Conservation (phyloP, 2,888 invertebrate species). For the Aphelenchoides bicaudatus region DNA sequence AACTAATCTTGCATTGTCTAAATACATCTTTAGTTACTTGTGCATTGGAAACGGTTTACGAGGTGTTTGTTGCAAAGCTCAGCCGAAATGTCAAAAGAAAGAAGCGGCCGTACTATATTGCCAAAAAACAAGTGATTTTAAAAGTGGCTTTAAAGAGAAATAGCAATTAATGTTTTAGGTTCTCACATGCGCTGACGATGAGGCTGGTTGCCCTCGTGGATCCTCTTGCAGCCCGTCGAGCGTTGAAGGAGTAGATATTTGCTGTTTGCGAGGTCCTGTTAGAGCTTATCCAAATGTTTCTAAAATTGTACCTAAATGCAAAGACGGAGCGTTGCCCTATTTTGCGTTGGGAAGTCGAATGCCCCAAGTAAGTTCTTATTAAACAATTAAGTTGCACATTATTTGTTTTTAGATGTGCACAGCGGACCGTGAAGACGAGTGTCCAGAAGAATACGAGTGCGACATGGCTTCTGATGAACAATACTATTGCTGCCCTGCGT, state of each 20-base stretch:
- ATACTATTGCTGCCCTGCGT: slow-evolving; percentile 38
- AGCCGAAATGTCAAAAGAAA: slow-evolving; percentile 35
- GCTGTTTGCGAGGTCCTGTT: slow-evolving; percentile 27
- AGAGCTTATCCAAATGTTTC: slow-evolving; percentile 29
- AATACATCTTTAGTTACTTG: no score
- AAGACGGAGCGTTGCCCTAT: slow-evolving; percentile 35
- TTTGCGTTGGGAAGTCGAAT: slow-evolving; percentile 39
- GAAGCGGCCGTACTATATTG: slow-evolving; percentile 34
- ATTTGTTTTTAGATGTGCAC: no score
- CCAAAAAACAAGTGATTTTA: slow-evolving; percentile 33
- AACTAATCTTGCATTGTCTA: no score
- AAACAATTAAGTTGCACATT: no score
- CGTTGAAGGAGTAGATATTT: slow-evolving; percentile 38
- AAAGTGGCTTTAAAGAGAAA: neutral
- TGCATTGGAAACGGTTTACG: slow-evolving; percentile 33
- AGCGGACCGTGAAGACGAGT: slow-evolving; percentile 35
- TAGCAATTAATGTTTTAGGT: slow-evolving; percentile 23
- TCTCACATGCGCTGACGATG: slow-evolving; percentile 38
- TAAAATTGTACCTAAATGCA: slow-evolving; percentile 37
- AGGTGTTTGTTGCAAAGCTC: slow-evolving; percentile 39
- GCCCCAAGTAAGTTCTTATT: slow-evolving; percentile 37
- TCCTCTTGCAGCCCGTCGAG: slow-evolving; percentile 36
- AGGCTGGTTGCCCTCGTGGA: slow-evolving; percentile 34
- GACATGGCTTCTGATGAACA: slow-evolving; percentile 35
- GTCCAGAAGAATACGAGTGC: slow-evolving; percentile 41